These are phyloP conservation scores for Scortum barcoo DNA, from an alignment of 2,113 vertebrate genomes.

Conservation along the genomic window DNA sequence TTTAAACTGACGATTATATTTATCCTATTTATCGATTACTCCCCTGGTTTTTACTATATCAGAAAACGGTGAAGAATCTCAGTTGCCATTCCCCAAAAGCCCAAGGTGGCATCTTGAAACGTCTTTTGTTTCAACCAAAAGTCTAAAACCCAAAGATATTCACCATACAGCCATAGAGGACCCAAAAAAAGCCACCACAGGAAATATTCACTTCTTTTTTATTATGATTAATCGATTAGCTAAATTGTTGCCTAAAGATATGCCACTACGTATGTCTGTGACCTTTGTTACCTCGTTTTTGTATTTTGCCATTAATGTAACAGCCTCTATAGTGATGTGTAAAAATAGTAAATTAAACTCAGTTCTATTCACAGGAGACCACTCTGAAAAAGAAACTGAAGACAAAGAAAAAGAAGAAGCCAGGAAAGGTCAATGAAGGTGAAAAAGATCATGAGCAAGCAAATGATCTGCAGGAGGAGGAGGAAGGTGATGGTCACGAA, in stretches of 20 bases:
- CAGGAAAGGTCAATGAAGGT: constrained; percentile 67
- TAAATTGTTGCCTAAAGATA: not conserved
- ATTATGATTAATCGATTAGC: too few relatives aligned
- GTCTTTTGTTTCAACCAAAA: too few relatives aligned
- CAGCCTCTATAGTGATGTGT: not conserved
- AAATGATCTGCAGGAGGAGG: constrained; percentile 41
- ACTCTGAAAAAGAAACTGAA: constrained; percentile 72
- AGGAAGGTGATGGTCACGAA: constrained; percentile 58
- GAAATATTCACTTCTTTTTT: too few relatives aligned
- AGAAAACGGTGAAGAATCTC: too few relatives aligned
- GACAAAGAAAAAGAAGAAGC: constrained; percentile 82
- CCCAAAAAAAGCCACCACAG: too few relatives aligned
- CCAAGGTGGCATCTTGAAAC: too few relatives aligned
- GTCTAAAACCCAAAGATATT: too few relatives aligned
- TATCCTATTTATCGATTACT: too few relatives aligned
- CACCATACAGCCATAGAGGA: too few relatives aligned
- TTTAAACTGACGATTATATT: too few relatives aligned
- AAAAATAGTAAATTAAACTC: not conserved
- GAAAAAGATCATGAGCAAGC: not conserved
- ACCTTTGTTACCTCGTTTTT: not conserved
- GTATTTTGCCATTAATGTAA: not conserved
- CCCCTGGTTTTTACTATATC: too few relatives aligned
- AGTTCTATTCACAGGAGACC: constrained; percentile 74
- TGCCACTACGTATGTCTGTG: not conserved
- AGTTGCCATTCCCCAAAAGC: too few relatives aligned